These are phyloP conservation scores for Drosophila pectinifera DNA, from an alignment of 1,140 invertebrate species.

Conservation along the genomic window DNA sequence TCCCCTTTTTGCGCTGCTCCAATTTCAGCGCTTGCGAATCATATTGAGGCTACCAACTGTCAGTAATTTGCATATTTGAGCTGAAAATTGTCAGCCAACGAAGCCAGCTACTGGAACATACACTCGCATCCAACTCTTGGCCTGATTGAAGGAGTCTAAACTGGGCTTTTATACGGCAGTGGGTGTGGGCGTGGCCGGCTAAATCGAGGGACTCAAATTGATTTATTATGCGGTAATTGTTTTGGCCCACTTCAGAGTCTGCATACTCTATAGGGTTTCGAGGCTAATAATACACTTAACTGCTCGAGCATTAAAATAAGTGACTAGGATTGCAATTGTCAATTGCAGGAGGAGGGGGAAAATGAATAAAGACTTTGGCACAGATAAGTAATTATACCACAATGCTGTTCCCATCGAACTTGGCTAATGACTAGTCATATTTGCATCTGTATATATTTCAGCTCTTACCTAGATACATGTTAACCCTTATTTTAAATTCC, in stretches of 20 bases:
- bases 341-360: neutral
- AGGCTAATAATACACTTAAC: slow-evolving; percentile 68
- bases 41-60: slow-evolving; percentile 77
- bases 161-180: slow-evolving; percentile 12
- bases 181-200: slow-evolving; percentile 10
- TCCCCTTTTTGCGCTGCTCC: slow-evolving; percentile 29
- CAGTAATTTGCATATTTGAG: slow-evolving; percentile 77
- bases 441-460: neutral
- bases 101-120: slow-evolving; percentile 4
- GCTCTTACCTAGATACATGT: neutral
- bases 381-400: slow-evolving; percentile 8
- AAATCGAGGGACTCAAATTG: slow-evolving; percentile 74
- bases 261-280: slow-evolving; percentile 62
- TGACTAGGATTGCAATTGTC: slow-evolving; percentile 29
- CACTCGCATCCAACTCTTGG: slow-evolving; percentile 39
- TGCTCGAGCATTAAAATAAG: slow-evolving; percentile 61
- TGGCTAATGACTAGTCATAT: neutral
- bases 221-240: slow-evolving; percentile 81
- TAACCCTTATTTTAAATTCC: no score
- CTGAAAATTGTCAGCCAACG: slow-evolving; percentile 65
- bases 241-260: slow-evolving; percentile 71
- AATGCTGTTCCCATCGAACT: neutral
- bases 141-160: slow-evolving; percentile 55
- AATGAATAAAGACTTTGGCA: slow-evolving; percentile 37
- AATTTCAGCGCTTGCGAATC: slow-evolving; percentile 63